Percentiles rank a stretch among this genome's conserved stretches.
These are phyloP conservation scores for Crotalus horridus DNA, from an alignment of 2,113 vertebrate genomes.

Conservation along the genomic window DNA sequence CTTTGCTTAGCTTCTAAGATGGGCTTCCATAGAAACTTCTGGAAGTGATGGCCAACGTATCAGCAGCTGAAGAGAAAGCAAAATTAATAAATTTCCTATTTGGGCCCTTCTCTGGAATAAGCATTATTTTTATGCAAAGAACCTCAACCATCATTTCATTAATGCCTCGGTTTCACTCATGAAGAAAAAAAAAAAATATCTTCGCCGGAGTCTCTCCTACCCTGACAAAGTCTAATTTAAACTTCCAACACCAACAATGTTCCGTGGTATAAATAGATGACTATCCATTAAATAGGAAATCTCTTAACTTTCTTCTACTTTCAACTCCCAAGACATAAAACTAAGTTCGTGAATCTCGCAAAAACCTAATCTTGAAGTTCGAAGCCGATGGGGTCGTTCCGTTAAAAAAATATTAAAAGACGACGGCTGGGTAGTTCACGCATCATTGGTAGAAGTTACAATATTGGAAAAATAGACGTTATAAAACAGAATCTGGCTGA, in stretches of 20 bases:
- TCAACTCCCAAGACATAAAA: slow-evolving; percentile 26
- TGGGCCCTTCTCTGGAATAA: not conserved
- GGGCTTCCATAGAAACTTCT: not conserved
- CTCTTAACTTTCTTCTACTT: not conserved
- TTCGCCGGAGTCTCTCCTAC: not conserved
- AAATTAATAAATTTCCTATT: not conserved
- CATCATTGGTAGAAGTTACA: slow-evolving; percentile 49
- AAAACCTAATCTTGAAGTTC: slow-evolving; percentile 42
- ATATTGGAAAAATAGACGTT: slow-evolving; percentile 69
- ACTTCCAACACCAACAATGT: not conserved
- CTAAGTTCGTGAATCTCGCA: slow-evolving; percentile 40
- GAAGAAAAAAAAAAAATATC: not conserved
- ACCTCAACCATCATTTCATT: not conserved
- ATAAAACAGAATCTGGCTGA: slow-evolving; percentile 69
- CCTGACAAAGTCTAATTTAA: not conserved
- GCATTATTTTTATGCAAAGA: not conserved
- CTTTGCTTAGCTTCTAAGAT: not conserved
- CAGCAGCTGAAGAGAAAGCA: not conserved
- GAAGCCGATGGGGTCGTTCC: slow-evolving; percentile 28
- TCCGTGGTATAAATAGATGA: not conserved
- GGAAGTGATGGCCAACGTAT: not conserved
- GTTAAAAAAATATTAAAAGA: slow-evolving; percentile 61
- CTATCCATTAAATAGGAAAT: not conserved
- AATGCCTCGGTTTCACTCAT: not conserved
- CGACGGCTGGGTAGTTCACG: slow-evolving; percentile 44